phyloP scores from a whole-genome alignment of 2,113 vertebrate genomes.

The Brienomyrus brachyistius region DNA sequence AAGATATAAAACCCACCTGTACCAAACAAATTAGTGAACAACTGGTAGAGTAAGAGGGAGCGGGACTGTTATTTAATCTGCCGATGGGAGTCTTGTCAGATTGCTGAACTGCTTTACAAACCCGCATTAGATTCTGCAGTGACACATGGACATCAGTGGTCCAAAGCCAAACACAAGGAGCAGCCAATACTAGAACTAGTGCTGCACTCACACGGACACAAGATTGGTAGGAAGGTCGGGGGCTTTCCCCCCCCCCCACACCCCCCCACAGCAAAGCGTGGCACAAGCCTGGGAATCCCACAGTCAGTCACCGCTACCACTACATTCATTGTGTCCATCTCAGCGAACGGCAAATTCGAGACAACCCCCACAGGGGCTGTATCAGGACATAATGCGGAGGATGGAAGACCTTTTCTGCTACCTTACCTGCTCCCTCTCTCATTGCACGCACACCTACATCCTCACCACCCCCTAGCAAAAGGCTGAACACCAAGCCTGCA shows the following conservation, averaged over 20 bases:
- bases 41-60: neutral
- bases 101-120: neutral
- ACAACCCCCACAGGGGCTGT: too few relatives aligned
- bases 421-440: neutral
- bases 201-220: neutral
- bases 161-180: neutral
- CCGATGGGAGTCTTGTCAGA: neutral
- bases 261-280: neutral
- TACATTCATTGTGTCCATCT: neutral
- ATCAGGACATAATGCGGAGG: neutral
- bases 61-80: neutral
- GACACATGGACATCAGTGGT: neutral
- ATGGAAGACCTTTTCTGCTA: neutral
- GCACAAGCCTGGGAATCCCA: neutral
- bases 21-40: neutral
- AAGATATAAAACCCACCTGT: neutral
- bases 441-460: neutral
- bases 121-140: neutral
- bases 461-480: neutral
- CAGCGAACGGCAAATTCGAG: neutral
- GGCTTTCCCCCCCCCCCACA: neutral
- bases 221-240: neutral
- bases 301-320: neutral
- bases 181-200: neutral
- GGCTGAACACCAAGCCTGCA: neutral